A percentile compares a stretch with the other conserved stretches of the same genome.
phyloP scores from a whole-genome alignment of 2,797 vertebrate species.

The Danio choprae region DNA sequence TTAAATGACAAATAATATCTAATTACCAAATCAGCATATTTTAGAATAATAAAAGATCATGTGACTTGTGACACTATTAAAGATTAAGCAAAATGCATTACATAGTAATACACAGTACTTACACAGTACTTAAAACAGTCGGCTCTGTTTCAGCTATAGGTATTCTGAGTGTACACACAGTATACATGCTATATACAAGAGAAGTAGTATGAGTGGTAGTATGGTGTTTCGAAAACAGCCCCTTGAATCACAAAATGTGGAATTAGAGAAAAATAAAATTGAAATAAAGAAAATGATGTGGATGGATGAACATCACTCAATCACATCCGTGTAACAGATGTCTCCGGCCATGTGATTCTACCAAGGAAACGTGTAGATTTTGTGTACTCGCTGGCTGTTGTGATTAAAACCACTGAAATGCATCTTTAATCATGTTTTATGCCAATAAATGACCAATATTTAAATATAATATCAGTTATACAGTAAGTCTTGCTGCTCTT shows the following conservation, averaged over 20 bases:
- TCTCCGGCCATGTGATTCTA: slow-evolving; percentile 5
- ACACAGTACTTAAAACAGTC: neutral
- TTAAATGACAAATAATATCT: too few relatives aligned
- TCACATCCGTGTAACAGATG: slow-evolving; percentile 18
- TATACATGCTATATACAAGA: neutral
- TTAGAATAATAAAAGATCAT: too few relatives aligned
- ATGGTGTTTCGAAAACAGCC: neutral
- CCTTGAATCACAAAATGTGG: neutral
- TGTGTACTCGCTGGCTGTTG: neutral
- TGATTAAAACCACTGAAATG: neutral
- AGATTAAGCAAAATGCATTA: too few relatives aligned
- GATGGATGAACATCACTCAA: slow-evolving; percentile 10
- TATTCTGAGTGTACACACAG: neutral
- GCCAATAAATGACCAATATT: neutral
- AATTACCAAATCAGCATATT: too few relatives aligned
- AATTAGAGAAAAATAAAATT: neutral
- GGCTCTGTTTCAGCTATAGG: neutral
- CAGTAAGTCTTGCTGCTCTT: neutral
- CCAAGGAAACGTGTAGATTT: neutral
- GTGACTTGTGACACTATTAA: too few relatives aligned
- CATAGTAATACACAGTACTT: too few relatives aligned
- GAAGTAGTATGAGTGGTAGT: neutral
- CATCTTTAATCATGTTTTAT: neutral
- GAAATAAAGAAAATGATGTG: neutral
- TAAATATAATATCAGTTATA: too few relatives aligned